Base-by-base conservation (phyloP, 2,888 invertebrate species). In the Entomobrya proxima region DNA sequence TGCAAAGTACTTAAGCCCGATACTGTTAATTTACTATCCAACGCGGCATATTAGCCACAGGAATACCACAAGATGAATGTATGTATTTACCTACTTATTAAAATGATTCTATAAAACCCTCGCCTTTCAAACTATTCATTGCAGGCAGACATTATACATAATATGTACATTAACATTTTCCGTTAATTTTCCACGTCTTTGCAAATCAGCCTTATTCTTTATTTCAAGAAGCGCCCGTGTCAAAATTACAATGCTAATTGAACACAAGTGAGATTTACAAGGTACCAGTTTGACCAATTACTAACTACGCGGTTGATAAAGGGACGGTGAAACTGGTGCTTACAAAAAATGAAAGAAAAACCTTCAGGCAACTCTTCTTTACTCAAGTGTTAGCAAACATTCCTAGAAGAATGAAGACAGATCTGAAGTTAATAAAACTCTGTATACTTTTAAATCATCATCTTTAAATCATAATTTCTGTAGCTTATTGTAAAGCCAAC, bases 21-120 rank as follows among this genome's bases (percentile, higher is more conserved):
- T 55, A 37, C 37, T 13, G 52, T 24, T 75, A 55, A 75, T 55
- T 75, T 75, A 55, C 24, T 75, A 18, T 15, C 15, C 13, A 35
- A 75, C 32, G 55, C 55, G 75, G 55, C 55, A 75, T 37, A 75
- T 75, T 75, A 75, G 37, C 69, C 15, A 47, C 69, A 69, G 69
- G 69, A 44, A 47, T 27, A 6, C 24, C 24, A n/a, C 24, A 52
- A 1, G 37, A 75, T 75, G 50, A 35, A 44, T 69, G n/a, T 30
- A 40, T 21, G 6, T 24, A 37, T 13, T 67, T 67, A 24, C 24
- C 37, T 44, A 37, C n/a, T 21, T 64, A 64, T 13, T 37, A 64
- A 64, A 69, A 13, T 27, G n/a, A 32, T 30, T 52, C 27, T 2
- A 18, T 21, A 37, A n/a, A n/a, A n/a, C n/a, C n/a, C n/a, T n/a